Evolutionary conservation across 2,797 vertebrate species (phyloP).

Genomic region (Semotilus atromaculatus): DNA sequence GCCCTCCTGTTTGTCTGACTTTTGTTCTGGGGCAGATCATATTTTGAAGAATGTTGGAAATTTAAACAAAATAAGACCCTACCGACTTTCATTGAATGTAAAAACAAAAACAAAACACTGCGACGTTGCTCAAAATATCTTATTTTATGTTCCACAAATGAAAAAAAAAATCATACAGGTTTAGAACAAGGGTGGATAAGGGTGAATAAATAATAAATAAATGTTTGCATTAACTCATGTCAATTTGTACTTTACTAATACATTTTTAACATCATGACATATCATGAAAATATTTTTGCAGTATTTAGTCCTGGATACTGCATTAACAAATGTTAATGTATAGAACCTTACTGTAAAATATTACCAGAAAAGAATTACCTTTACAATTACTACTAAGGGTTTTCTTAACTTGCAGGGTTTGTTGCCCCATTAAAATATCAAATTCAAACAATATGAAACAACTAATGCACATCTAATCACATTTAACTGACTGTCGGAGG

Average conservation of each 20-base stretch:
- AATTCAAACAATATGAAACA: not conserved
- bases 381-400: not conserved
- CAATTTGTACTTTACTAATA: not conserved
- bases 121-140: not conserved
- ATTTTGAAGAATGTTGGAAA: not conserved
- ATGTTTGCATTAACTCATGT: not conserved
- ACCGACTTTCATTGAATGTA: not conserved
- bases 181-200: not conserved
- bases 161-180: not conserved
- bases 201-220: not conserved
- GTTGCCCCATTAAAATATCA: not conserved
- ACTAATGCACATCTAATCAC: constrained; percentile 25
- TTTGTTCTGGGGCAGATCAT: no score
- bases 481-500: constrained; percentile 3
- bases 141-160: not conserved
- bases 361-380: not conserved
- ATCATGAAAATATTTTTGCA: not conserved
- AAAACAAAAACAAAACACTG: not conserved
- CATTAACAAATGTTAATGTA: not conserved
- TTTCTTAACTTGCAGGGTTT: not conserved
- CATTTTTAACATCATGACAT: not conserved
- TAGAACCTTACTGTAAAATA: not conserved
- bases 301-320: not conserved
- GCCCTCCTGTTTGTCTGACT: not conserved
- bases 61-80: not conserved